Percentiles rank a stretch among this genome's conserved stretches.
These are phyloP conservation scores for Parelbella ahira DNA, from an alignment of 2,888 invertebrate species.

Conservation along the genomic window DNA sequence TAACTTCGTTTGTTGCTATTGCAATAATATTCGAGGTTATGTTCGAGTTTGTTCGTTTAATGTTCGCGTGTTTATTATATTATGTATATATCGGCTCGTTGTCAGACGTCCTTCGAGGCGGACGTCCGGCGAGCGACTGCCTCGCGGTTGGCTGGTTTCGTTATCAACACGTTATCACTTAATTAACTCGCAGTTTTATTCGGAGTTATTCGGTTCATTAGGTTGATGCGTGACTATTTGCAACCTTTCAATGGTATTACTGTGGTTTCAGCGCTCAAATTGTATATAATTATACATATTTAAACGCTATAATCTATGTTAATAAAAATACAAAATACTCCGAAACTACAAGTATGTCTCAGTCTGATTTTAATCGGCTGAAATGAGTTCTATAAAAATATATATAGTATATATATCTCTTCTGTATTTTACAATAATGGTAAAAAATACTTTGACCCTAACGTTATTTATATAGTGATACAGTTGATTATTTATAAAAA, in stretches of 20 bases:
- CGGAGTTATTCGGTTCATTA: conserved; percentile 32
- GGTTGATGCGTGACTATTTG: conserved; percentile 19
- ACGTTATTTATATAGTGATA: too few relatives aligned
- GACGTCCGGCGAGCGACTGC: conserved; percentile 66
- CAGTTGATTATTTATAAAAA: too few relatives aligned
- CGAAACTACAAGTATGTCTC: too few relatives aligned
- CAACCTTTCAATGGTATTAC: conserved; percentile 1
- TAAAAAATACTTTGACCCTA: too few relatives aligned
- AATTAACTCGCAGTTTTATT: conserved; percentile 41
- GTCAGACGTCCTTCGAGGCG: conserved; percentile 52
- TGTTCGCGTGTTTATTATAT: conserved; percentile 41
- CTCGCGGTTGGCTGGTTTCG: conserved; percentile 38
- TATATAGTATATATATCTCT: too few relatives aligned
- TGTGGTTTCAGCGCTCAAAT: too few relatives aligned
- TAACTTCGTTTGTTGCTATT: conserved; percentile 38
- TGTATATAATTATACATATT: too few relatives aligned
- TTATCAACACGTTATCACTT: conserved; percentile 58
- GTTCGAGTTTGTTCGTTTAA: conserved; percentile 53
- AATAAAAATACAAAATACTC: too few relatives aligned
- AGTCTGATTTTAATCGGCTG: too few relatives aligned
- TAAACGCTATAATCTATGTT: too few relatives aligned
- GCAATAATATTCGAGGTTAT: conserved; percentile 31
- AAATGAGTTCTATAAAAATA: too few relatives aligned
- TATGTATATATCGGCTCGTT: conserved; percentile 30
- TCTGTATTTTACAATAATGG: too few relatives aligned